Base-by-base conservation (phyloP, 2,113 vertebrate species). In the Passer montanus region DNA sequence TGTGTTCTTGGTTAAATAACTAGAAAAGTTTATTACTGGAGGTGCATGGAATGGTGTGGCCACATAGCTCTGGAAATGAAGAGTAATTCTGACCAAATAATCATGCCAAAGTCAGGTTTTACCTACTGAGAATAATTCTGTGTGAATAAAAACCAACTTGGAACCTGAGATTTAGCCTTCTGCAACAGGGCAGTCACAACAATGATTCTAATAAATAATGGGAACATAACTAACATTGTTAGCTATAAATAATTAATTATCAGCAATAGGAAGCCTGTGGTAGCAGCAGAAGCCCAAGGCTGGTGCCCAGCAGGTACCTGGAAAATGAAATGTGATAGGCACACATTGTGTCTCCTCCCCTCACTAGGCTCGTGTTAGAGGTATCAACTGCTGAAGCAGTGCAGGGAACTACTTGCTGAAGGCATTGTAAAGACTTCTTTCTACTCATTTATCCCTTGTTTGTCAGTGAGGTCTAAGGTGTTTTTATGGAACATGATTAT, bases 321-420 rank as follows among this genome's bases (percentile, higher is more conserved):
- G 52, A 47, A 75, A 53, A 86, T 17, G 37, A 37, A 79, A 27
- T 0, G 0, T 0, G 2, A 21, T 20, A 9, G 10, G 27, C 41
- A 43, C 22, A 41, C 11, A 11, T 10, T 0, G 0, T 5, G 22
- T 39, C 19, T 76, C 20, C 21, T 73, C 8, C 11, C 18, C n/a
- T 37, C 0, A 0, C 9, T 46, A 77, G 56, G 15, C 44, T 87
- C 44, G 15, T 69, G 10, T 2, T 1, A 3, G 3, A 53, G 31
- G 21, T 24, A 8, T 52, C 31, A 64, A 21, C 18, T 52, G 5
- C 41, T 6, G 8, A 43, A 80, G 60, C 0, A 2, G 13, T 73
- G 33, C 28, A 39, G 28, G 10, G 19, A 88, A 4, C 28, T 20
- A 3, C 26, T 76, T 84, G 15, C 23, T 52, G 33, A 30, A 28